A percentile compares a stretch with the other conserved stretches of the same genome.
phyloP scores from a whole-genome alignment of 2,113 vertebrate genomes.

The Pungitius pungitius region DNA sequence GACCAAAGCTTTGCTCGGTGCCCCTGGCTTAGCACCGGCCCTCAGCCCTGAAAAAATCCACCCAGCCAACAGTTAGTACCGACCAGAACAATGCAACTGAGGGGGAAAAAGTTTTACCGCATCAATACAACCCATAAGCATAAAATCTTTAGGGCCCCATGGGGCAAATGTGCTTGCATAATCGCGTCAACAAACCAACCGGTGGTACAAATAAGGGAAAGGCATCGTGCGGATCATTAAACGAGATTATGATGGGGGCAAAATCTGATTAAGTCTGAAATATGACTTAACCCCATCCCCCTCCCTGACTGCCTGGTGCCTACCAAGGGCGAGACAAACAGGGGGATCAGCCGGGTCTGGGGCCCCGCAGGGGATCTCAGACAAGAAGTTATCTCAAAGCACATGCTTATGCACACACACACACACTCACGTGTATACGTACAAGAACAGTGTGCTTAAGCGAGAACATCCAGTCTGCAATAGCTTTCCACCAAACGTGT shows the following conservation, averaged over 20 bases:
- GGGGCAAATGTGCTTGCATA: slow-evolving; percentile 13
- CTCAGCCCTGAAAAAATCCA: slow-evolving; percentile 38
- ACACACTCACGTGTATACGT: slow-evolving; percentile 28
- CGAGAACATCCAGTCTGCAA: not conserved
- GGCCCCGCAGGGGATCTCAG: slow-evolving; percentile 57
- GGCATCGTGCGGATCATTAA: slow-evolving; percentile 49
- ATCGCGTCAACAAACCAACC: slow-evolving; percentile 9
- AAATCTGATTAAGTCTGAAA: slow-evolving; percentile 76
- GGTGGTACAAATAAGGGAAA: slow-evolving; percentile 34
- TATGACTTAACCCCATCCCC: slow-evolving; percentile 72
- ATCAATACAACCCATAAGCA: slow-evolving; percentile 16
- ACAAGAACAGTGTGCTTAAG: not conserved
- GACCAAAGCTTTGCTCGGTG: slow-evolving; percentile 53
- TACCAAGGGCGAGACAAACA: slow-evolving; percentile 58
- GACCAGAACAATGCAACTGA: slow-evolving; percentile 25
- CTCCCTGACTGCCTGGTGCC: slow-evolving; percentile 30
- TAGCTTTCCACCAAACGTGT: not conserved
- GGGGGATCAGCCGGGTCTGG: slow-evolving; percentile 66
- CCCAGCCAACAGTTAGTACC: slow-evolving; percentile 8
- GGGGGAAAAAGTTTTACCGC: slow-evolving; percentile 21
- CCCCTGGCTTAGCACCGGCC: slow-evolving; percentile 52
- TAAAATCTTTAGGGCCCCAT: slow-evolving; percentile 3
- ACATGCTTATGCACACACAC: slow-evolving; percentile 23
- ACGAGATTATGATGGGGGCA: slow-evolving; percentile 58
- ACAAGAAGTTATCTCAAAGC: slow-evolving; percentile 28